Evolutionary conservation across 2,888 invertebrate species (phyloP), one percentile per base, ranked within the genome.

Genomic region (Strigamia maritima): DNA sequence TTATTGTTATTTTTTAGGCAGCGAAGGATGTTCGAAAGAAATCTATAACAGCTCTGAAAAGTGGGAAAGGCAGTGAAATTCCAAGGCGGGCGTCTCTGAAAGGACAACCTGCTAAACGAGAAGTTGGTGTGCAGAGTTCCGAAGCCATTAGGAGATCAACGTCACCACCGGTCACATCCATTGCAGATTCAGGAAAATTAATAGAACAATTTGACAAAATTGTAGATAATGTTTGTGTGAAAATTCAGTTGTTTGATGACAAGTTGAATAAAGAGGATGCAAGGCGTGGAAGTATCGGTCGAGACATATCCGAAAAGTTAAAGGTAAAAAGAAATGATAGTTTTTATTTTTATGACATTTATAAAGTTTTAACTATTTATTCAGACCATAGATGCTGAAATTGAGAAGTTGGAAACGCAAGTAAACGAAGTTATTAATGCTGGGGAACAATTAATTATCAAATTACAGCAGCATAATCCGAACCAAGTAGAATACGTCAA

Each of bases 301-400:
- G 28, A 16, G 60, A 77, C 31, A n/a, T 77, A n/a, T 44, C 44
- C 3, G 77, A 77, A 26, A 77, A 77, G 49, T n/a, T 77, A 49
- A 77, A 77, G 40, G 77, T 77, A 77, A 54, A 70, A 6, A 8
- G 35, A 35, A 35, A 1, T 74, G 16, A 8, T 22, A 16, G 6
- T 16, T 19, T 74, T 22, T 2, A 1, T n/a, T 14, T 76, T 16
- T n/a, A 31, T 22, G 12, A 31, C 14, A 28, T 31, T 35, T 38
- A 1, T 75, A 10, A 35, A 70, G n/a, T 6, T 16, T 38, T 77
- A 35, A 70, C 65, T 0, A 8, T 49, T 28, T 12, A 28, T 78
- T 65, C 14, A 81, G 81, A 75, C 54, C 19, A 78, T 80, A 7
- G 79, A 80, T 19, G 79, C 70, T 44, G 79, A 80, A 76, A 77